Base-by-base conservation (phyloP, 2,888 invertebrate genomes). In the Listrodromus nycthemerus region DNA sequence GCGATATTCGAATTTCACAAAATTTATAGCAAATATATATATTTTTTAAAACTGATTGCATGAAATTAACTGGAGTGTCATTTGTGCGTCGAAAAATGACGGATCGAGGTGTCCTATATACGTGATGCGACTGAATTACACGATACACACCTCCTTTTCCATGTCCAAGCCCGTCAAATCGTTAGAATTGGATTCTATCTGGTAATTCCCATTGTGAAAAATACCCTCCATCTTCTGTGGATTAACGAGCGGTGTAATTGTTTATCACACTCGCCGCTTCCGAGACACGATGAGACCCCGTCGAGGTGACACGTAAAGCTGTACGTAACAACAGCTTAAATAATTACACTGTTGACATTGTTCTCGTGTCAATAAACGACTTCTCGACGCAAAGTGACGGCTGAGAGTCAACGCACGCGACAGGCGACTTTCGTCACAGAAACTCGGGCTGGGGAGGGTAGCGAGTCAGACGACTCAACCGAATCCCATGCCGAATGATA, bases 161-260 rank as follows among this genome's bases (percentile, higher is more conserved):
- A 89, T 87, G 80, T 91, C 90, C 69, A 88, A 85, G 2, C 86
- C 85, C 70, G 86, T 88, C 87, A 89, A 88, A 55, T 87, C 85
- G 76, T 90, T 91, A n/a, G 88, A 86, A 63, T 91, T 91, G 6
- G 88, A 80, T 71, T 89, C 88, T 80, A 88, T 90, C 63, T 89
- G 88, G 79, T 90, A 89, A 88, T 93, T 92, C 45, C 92, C 93
- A 89, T 93, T 93, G 74, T 91, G 91, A 86, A 92, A 90, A 61
- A 91, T 87, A 70, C 90, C 91, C 86, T 92, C 92, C 92, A 92
- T 92, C 84, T 82, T 89, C 86, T 13, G n/a, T n/a, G 48, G 19
- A 37, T 67, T 50, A 24, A 27, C 50, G 21, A 19, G 45, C 24
- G 52, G 21, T 3, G 19, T 24, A 10, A 61, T 21, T 41, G 4